These are phyloP conservation scores for Stenolophus ochropezus DNA, from an alignment of 2,888 invertebrate genomes.

Conservation along the genomic window DNA sequence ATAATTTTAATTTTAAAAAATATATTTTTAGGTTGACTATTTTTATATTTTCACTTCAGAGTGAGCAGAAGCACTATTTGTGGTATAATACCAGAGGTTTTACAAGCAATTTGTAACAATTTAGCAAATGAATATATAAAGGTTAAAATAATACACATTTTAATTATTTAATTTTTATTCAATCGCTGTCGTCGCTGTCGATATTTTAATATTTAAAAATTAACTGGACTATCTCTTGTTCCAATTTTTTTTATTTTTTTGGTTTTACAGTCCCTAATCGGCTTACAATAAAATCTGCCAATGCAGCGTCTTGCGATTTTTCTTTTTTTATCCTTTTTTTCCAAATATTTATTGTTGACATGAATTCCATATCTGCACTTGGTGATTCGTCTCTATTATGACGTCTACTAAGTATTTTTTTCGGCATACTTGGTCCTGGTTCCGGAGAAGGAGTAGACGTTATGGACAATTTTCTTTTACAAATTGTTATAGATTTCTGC, in stretches of 20 bases:
- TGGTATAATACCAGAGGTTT: not conserved
- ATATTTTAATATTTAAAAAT: not conserved
- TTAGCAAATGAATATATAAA: not conserved
- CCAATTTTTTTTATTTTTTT: not conserved
- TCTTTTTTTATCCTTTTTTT: not conserved
- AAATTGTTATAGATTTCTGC: too few relatives aligned
- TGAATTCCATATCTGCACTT: not conserved
- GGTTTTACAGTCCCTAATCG: too few relatives aligned
- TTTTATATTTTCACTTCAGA: not conserved
- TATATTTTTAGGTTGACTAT: not conserved
- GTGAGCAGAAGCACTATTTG: not conserved
- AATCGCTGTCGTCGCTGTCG: not conserved
- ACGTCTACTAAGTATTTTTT: not conserved
- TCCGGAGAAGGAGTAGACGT: not conserved
- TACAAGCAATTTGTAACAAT: not conserved
- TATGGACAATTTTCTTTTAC: not conserved
- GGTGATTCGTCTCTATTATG: not conserved
- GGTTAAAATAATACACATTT: not conserved
- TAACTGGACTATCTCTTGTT: not conserved
- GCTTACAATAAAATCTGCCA: not conserved
- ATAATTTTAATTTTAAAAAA: too few relatives aligned
- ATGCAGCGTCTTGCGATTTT: too few relatives aligned
- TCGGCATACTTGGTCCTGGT: not conserved
- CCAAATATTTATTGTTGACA: not conserved
- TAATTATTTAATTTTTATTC: not conserved